These are phyloP conservation scores for Lota lota DNA, from an alignment of 2,113 vertebrate species.

Conservation along the genomic window DNA sequence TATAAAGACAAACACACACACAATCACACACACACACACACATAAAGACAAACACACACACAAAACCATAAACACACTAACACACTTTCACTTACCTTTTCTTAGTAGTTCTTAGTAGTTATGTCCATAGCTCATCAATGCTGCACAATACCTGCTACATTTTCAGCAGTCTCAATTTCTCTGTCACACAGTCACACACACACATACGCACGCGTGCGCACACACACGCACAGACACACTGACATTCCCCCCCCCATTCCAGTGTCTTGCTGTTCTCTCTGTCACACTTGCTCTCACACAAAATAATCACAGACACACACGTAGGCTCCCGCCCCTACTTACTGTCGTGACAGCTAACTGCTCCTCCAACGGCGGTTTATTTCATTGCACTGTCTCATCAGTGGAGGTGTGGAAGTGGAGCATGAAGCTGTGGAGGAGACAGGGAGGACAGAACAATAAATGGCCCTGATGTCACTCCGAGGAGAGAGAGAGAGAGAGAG, in stretches of 20 bases:
- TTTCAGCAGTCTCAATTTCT: slow-evolving; percentile 45
- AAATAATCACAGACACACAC: no score
- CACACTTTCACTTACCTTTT: slow-evolving; percentile 58
- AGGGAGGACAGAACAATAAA: neutral
- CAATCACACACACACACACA: neutral
- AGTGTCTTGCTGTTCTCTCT: neutral
- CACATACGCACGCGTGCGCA: slow-evolving; percentile 3
- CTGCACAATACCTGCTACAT: slow-evolving; percentile 53
- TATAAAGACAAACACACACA: neutral
- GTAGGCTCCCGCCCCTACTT: neutral
- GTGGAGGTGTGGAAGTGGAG: neutral
- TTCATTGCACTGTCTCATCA: neutral
- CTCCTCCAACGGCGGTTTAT: neutral
- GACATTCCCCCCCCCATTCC: neutral
- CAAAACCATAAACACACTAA: slow-evolving; percentile 25
- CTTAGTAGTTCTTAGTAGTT: slow-evolving; percentile 57
- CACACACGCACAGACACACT: slow-evolving; percentile 6
- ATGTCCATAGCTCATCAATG: slow-evolving; percentile 53
- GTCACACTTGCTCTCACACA: neutral
- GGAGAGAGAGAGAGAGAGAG: neutral
- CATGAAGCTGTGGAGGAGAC: neutral
- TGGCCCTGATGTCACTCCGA: neutral
- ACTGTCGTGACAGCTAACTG: neutral
- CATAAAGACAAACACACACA: slow-evolving; percentile 18
- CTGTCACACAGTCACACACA: slow-evolving; percentile 27